phyloP scores from a whole-genome alignment of 2,888 invertebrate genomes.

The Bombylius discolor region DNA sequence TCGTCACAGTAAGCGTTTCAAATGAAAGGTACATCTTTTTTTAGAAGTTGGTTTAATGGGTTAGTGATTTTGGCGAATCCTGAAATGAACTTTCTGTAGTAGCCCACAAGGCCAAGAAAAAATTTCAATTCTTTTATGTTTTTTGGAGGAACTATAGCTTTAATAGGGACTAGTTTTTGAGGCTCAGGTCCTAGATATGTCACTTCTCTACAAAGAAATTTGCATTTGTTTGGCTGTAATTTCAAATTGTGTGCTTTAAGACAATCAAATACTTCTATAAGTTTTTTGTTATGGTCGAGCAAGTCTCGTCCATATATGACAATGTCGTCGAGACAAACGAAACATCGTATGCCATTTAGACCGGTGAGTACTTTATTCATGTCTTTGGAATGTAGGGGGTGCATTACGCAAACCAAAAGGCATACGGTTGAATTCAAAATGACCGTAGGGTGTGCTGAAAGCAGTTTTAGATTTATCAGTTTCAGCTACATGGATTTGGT shows the following conservation, averaged over 20 bases:
- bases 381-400: constrained; percentile 28
- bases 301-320: constrained; percentile 17
- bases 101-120: not conserved
- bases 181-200: constrained; percentile 18
- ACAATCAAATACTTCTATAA: constrained; percentile 13
- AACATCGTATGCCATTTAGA: constrained; percentile 17
- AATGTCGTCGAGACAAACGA: constrained; percentile 21
- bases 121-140: not conserved
- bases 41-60: not conserved
- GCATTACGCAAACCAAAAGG: constrained; percentile 30
- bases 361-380: constrained; percentile 28
- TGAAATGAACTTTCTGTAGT: not conserved
- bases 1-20: not conserved
- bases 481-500: constrained; percentile 20
- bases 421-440: constrained; percentile 25
- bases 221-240: constrained; percentile 18
- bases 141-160: not conserved
- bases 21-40: not conserved
- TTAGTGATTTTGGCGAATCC: not conserved
- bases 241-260: constrained; percentile 14
- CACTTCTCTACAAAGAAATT: constrained; percentile 16
- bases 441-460: constrained; percentile 22
- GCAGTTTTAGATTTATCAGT: constrained; percentile 23
- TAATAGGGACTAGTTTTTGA: not conserved
- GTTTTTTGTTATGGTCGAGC: constrained; percentile 11